A percentile compares a stretch with the other conserved stretches of the same genome.
Evolutionary conservation across 2,113 vertebrate genomes (phyloP).

Genomic region (Blennius ocellaris): DNA sequence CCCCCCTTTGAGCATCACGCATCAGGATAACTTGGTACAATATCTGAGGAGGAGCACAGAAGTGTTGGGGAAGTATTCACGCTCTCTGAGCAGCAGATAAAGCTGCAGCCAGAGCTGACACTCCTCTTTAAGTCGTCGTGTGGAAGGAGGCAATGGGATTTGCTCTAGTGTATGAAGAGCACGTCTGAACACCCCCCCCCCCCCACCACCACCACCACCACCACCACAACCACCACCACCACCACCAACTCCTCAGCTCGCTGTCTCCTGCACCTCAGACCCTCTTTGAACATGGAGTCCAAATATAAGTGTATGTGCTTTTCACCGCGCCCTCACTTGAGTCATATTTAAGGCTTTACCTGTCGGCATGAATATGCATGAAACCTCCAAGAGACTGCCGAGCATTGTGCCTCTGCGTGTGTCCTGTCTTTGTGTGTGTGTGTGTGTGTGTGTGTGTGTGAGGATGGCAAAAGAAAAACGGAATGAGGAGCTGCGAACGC

Average conservation of each 20-base stretch:
- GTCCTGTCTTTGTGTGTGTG: background rate
- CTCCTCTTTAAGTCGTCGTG: conserved; percentile 57
- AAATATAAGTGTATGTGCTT: conserved; percentile 25
- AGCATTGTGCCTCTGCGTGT: background rate
- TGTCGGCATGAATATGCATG: conserved; percentile 64
- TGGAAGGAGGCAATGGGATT: conserved; percentile 60
- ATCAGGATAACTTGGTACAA: conserved; percentile 38
- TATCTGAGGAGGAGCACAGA: conserved; percentile 31
- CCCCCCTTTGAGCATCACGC: conserved; percentile 40
- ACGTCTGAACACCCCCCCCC: conserved; percentile 38
- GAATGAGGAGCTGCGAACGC: conserved; percentile 51
- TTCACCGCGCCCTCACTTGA: conserved; percentile 37
- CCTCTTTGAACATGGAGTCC: conserved; percentile 66
- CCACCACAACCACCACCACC: background rate
- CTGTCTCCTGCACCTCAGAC: conserved; percentile 57
- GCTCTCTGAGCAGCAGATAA: conserved; percentile 54
- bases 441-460: background rate
- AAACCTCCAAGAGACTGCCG: background rate
- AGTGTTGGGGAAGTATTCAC: conserved; percentile 43
- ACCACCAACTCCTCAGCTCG: conserved; percentile 39
- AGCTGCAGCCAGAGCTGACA: conserved; percentile 57
- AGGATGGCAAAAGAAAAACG: conserved; percentile 49
- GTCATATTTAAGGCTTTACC: conserved; percentile 53
- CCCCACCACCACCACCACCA: background rate
- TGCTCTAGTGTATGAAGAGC: conserved; percentile 57